Percentiles rank a stretch among this genome's conserved stretches.
Evolutionary conservation across 2,113 vertebrate genomes (phyloP).

Genomic region (Brachyhypopomus occidentalis): DNA sequence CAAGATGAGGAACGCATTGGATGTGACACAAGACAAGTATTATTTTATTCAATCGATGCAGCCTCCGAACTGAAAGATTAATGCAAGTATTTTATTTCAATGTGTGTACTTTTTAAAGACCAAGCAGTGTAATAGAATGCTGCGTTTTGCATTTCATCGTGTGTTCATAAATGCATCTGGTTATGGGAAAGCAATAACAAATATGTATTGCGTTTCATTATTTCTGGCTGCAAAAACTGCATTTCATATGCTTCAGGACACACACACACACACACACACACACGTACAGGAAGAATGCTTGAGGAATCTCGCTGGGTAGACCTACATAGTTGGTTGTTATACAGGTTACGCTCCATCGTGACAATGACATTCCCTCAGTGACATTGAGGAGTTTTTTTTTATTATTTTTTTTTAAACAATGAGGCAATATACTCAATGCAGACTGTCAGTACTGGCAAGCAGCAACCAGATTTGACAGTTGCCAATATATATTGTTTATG

Average conservation of each 20-base stretch:
- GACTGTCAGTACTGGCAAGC: no score
- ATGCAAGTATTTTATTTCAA: constrained; percentile 15
- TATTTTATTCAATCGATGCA: constrained; percentile 25
- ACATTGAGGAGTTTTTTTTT: no score
- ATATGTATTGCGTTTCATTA: constrained; percentile 20
- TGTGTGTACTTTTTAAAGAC: constrained; percentile 4
- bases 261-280: not conserved
- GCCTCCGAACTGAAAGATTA: not conserved
- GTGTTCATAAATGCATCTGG: not conserved
- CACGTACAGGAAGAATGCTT: no score
- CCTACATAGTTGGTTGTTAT: no score
- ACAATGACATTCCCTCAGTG: no score
- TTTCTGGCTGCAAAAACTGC: constrained; percentile 1
- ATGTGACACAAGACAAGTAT: not conserved
- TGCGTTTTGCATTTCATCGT: constrained; percentile 16
- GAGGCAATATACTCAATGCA: no score
- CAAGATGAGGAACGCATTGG: constrained; percentile 21
- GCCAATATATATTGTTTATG: no score
- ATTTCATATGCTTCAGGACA: not conserved
- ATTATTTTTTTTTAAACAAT: no score
- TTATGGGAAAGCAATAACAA: not conserved
- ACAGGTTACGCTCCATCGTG: no score
- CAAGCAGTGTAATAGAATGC: not conserved
- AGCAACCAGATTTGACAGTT: no score
- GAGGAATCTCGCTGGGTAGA: no score